Conservation (phyloP, 2,888 invertebrate species). For the Pollenia griseotomentosa region DNA sequence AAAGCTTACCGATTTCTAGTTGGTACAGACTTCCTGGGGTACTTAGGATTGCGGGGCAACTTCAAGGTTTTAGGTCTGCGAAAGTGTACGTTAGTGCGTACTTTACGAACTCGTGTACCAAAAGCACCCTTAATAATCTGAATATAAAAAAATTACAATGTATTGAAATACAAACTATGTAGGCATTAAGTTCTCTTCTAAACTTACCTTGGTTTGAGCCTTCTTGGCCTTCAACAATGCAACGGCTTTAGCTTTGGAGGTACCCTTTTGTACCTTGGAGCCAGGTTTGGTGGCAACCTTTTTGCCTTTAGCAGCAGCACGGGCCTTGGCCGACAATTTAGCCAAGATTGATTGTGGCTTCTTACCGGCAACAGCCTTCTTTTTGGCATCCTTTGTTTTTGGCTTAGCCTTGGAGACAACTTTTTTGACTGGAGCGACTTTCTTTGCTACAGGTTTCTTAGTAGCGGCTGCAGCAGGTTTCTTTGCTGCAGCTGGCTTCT, state of each 20-base stretch:
- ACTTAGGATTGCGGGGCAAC: conserved; percentile 96
- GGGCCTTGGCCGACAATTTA: conserved; percentile 84
- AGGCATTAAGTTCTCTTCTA: neutral
- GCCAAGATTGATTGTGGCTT: conserved; percentile 83
- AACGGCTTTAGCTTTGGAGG: conserved; percentile 85
- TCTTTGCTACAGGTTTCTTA: conserved; percentile 84
- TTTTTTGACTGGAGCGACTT: conserved; percentile 81
- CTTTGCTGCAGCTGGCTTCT: conserved; percentile 79
- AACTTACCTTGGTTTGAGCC: conserved; percentile 91
- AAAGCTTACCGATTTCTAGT: conserved; percentile 92
- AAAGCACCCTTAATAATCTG: conserved; percentile 96
- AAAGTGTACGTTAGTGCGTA: conserved; percentile 98
- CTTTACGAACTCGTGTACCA: conserved; percentile 94
- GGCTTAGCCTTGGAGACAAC: conserved; percentile 81
- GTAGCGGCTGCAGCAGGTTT: conserved; percentile 81
- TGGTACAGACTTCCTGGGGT: conserved; percentile 97
- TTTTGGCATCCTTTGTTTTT: conserved; percentile 82
- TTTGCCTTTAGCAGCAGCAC: conserved; percentile 82
- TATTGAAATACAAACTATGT: conserved; percentile 77
- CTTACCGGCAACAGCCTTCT: conserved; percentile 82
- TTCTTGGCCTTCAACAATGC: conserved; percentile 91
- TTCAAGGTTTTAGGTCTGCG: conserved; percentile 96
- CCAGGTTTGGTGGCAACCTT: conserved; percentile 81
- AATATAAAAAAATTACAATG: neutral
- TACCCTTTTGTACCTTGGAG: conserved; percentile 85